A percentile compares a stretch with the other conserved stretches of the same genome.
Evolutionary conservation across 1,140 invertebrate species (phyloP).

Genomic region (Orius insidiosus): DNA sequence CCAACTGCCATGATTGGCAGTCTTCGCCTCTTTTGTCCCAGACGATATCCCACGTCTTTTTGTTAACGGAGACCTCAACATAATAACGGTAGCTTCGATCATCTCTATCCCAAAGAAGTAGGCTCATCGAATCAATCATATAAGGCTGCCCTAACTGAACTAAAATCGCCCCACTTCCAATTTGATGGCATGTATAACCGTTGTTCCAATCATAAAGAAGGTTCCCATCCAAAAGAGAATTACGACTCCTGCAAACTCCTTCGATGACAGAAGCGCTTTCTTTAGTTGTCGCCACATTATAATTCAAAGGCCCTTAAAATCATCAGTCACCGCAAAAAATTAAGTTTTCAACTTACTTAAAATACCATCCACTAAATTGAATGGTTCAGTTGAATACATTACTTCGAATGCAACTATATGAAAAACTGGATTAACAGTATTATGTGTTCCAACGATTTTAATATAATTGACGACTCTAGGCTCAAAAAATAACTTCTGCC

Average conservation of each 20-base stretch:
- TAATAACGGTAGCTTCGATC: constrained; percentile 90
- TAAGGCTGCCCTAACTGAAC: constrained; percentile 95
- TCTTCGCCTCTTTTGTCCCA: constrained; percentile 55
- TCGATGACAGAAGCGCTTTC: constrained; percentile 84
- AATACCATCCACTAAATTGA: constrained; percentile 53
- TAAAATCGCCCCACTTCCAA: constrained; percentile 85
- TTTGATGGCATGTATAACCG: constrained; percentile 96
- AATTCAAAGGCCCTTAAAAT: constrained; percentile 50
- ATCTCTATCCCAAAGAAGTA: constrained; percentile 96
- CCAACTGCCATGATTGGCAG: constrained; percentile 81
- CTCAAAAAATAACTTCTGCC: constrained; percentile 89
- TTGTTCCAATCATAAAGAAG: constrained; percentile 96
- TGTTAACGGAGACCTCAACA: constrained; percentile 88
- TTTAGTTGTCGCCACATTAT: constrained; percentile 83
- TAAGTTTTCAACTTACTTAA: constrained; percentile 26
- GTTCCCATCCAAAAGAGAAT: constrained; percentile 92
- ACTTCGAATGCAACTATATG: constrained; percentile 86
- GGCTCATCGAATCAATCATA: constrained; percentile 71
- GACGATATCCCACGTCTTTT: constrained; percentile 74
- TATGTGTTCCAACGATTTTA: constrained; percentile 81
- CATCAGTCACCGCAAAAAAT: not conserved
- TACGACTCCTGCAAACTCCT: constrained; percentile 72
- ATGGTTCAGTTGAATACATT: constrained; percentile 58
- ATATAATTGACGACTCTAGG: constrained; percentile 77
- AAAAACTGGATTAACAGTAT: constrained; percentile 91